phyloP scores from a whole-genome alignment of 2,888 invertebrate species.

The Coremacera marginata region DNA sequence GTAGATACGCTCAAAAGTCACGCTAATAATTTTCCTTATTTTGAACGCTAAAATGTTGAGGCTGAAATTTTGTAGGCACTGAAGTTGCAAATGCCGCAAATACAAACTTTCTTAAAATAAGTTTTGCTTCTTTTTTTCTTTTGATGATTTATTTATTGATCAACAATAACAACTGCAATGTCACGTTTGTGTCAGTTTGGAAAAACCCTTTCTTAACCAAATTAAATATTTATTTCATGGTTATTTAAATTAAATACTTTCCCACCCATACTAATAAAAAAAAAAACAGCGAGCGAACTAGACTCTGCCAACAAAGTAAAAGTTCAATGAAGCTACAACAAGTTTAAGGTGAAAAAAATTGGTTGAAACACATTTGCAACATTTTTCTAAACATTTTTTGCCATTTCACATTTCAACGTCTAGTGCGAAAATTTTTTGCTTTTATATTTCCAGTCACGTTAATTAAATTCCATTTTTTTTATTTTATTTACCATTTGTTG shows the following conservation, averaged over 20 bases:
- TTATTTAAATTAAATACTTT: too few relatives aligned
- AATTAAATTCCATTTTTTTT: slow-evolving; percentile 2
- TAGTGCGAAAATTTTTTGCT: not conserved
- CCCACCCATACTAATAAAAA: too few relatives aligned
- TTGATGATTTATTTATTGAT: too few relatives aligned
- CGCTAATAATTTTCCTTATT: too few relatives aligned
- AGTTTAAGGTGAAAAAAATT: slow-evolving; percentile 31
- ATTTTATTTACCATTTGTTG: not conserved
- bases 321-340: not conserved
- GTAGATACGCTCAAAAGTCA: too few relatives aligned
- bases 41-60: too few relatives aligned
- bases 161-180: not conserved
- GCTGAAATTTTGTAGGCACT: too few relatives aligned
- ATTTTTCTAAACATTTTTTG: not conserved
- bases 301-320: not conserved
- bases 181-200: not conserved
- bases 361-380: slow-evolving; percentile 5
- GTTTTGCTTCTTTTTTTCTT: too few relatives aligned
- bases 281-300: not conserved
- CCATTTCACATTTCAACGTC: slow-evolving; percentile 3
- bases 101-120: too few relatives aligned
- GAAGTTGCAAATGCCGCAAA: too few relatives aligned
- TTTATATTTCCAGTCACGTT: slow-evolving; percentile 33
- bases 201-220: not conserved
- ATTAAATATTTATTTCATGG: not conserved